phyloP scores from a whole-genome alignment of 2,888 invertebrate species.

The Lepeophtheirus nordmannii region DNA sequence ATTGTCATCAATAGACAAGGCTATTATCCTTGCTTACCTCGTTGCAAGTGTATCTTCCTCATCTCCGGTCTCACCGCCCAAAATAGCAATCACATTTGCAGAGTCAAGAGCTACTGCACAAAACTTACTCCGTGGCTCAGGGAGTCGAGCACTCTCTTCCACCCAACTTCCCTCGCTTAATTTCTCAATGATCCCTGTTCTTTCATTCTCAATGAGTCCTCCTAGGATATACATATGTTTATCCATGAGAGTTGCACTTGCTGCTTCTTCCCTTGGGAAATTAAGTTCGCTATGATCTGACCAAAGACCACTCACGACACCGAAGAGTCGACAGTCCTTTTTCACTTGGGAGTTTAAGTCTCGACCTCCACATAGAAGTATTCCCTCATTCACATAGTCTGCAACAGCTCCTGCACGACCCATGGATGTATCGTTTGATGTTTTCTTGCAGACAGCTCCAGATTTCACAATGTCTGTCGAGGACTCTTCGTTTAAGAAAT shows the following conservation, averaged over 20 bases:
- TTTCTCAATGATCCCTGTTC: neutral
- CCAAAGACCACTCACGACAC: neutral
- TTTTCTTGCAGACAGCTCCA: conserved; percentile 6
- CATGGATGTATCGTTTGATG: neutral
- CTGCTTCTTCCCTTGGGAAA: conserved; percentile 15
- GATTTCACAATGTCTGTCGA: conserved; percentile 4
- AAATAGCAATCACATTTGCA: conserved; percentile 11
- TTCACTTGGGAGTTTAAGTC: neutral
- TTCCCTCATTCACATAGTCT: neutral
- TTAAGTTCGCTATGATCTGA: conserved; percentile 12
- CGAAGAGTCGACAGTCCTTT: neutral
- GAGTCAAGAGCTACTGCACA: conserved; percentile 12
- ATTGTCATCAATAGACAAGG: neutral
- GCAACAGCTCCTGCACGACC: conserved; percentile 14
- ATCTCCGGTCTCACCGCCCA: conserved; percentile 18
- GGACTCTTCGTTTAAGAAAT: conserved; percentile 8
- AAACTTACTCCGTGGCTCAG: conserved; percentile 11
- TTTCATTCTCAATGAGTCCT: conserved; percentile 7
- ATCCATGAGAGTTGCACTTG: conserved; percentile 5
- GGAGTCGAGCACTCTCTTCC: conserved; percentile 4
- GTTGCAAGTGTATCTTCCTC: neutral
- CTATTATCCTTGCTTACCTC: neutral
- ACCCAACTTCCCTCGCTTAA: neutral
- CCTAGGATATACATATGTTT: conserved; percentile 12
- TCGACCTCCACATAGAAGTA: conserved; percentile 16